phyloP scores from a whole-genome alignment of 2,797 vertebrate species.

The Muraenolepis orangiensis region DNA sequence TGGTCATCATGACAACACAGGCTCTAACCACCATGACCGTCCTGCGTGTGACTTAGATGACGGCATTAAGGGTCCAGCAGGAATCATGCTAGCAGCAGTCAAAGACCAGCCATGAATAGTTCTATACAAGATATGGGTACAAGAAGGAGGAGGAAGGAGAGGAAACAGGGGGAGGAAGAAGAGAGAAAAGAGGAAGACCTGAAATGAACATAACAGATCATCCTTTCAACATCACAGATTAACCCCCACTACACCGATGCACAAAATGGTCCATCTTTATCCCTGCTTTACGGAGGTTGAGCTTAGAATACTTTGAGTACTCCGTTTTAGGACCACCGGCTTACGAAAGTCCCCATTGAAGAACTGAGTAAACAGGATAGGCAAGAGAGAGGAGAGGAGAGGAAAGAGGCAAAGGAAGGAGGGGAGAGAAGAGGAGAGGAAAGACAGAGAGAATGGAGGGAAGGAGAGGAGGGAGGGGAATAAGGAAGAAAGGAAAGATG shows the following conservation, averaged over 20 bases:
- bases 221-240: not conserved
- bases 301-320: not conserved
- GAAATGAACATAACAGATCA: not conserved
- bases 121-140: not conserved
- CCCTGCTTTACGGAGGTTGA: not conserved
- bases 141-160: too few relatives aligned
- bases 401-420: not conserved
- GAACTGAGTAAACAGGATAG: not conserved
- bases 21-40: not conserved
- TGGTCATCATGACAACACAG: not conserved
- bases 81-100: not conserved
- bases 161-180: too few relatives aligned
- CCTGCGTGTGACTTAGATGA: not conserved
- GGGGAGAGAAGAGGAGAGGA: not conserved
- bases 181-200: too few relatives aligned
- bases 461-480: not conserved
- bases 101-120: not conserved
- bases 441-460: not conserved
- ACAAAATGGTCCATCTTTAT: not conserved
- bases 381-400: too few relatives aligned
- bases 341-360: not conserved
- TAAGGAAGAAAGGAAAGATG: not conserved
- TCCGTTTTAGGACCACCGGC: not conserved
- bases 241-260: not conserved
- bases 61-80: not conserved